Conservation (phyloP, 92 coral and sea anemone genomes). For the Palythoa grandis region DNA sequence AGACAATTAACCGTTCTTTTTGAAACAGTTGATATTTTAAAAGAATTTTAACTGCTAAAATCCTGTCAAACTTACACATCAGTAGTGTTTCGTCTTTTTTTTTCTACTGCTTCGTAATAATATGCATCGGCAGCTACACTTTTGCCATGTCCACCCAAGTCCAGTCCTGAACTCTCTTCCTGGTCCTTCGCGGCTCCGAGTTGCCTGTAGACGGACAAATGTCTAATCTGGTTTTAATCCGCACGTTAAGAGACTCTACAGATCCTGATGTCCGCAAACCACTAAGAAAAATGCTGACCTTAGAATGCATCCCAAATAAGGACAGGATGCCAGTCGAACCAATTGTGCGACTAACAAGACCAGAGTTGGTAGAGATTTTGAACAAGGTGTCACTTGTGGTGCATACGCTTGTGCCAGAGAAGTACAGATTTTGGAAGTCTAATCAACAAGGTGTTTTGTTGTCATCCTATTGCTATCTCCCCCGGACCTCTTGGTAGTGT, state of each 20-base stretch:
- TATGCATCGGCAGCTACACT: slow-evolving; percentile 25
- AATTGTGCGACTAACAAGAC: slow-evolving; percentile 60
- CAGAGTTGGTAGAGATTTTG: slow-evolving; percentile 26
- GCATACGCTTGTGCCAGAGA: slow-evolving; percentile 68
- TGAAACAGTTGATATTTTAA: slow-evolving; percentile 11
- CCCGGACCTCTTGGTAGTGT: slow-evolving; percentile 31
- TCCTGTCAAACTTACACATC: slow-evolving; percentile 19
- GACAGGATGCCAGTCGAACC: slow-evolving; percentile 75
- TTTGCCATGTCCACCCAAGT: slow-evolving; percentile 31
- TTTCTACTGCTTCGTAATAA: slow-evolving; percentile 30
- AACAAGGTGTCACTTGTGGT: slow-evolving; percentile 54
- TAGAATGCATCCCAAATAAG: slow-evolving; percentile 69
- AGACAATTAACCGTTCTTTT: background rate
- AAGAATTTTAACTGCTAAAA: slow-evolving; percentile 7
- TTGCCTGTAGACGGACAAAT: background rate
- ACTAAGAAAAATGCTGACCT: slow-evolving; percentile 33
- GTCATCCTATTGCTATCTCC: slow-evolving; percentile 38
- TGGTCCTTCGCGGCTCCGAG: slow-evolving; percentile 24
- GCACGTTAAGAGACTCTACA: slow-evolving; percentile 56
- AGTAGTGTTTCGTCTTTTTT: slow-evolving; percentile 16
- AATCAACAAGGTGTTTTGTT: slow-evolving; percentile 14
- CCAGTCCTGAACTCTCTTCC: slow-evolving; percentile 3
- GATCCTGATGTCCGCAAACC: slow-evolving; percentile 20
- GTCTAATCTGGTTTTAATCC: slow-evolving; percentile 26
- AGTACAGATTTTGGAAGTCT: slow-evolving; percentile 54